Evolutionary conservation across 2,797 vertebrate species (phyloP).

Genomic region (Crossoptilon crossoptilon): DNA sequence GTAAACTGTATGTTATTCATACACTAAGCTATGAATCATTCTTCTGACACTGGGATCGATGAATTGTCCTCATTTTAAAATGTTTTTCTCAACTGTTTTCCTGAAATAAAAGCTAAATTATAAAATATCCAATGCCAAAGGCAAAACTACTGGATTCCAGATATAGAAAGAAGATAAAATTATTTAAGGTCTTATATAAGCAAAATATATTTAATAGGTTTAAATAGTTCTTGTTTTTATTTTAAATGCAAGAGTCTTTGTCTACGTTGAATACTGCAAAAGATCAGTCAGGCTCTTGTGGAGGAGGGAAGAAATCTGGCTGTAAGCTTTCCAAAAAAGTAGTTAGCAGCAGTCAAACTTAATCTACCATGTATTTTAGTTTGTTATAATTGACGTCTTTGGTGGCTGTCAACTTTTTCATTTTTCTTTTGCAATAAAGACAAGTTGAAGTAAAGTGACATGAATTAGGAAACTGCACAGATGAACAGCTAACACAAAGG

Average conservation of each 20-base stretch:
- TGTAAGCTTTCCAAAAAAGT: background rate
- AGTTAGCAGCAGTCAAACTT: slow-evolving; percentile 6
- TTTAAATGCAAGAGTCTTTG: background rate
- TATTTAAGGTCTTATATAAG: background rate
- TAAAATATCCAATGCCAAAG: background rate
- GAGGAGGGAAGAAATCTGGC: background rate
- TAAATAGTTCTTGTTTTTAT: background rate
- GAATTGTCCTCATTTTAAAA: background rate
- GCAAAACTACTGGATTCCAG: background rate
- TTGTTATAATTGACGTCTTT: background rate
- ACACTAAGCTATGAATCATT: background rate
- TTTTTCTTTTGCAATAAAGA: slow-evolving; percentile 4
- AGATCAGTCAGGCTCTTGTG: background rate
- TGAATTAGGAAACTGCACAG: background rate
- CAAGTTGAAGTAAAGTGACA: background rate
- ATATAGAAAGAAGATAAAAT: background rate
- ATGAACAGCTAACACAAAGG: background rate
- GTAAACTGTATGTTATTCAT: background rate
- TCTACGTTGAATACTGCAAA: background rate
- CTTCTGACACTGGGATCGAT: background rate
- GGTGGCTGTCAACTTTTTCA: background rate
- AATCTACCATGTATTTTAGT: background rate
- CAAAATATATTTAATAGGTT: background rate
- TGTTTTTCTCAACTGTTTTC: background rate
- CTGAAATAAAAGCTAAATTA: background rate